These are phyloP conservation scores for Drepanosiphum platanoidis DNA, from an alignment of 2,888 invertebrate genomes.

Conservation along the genomic window DNA sequence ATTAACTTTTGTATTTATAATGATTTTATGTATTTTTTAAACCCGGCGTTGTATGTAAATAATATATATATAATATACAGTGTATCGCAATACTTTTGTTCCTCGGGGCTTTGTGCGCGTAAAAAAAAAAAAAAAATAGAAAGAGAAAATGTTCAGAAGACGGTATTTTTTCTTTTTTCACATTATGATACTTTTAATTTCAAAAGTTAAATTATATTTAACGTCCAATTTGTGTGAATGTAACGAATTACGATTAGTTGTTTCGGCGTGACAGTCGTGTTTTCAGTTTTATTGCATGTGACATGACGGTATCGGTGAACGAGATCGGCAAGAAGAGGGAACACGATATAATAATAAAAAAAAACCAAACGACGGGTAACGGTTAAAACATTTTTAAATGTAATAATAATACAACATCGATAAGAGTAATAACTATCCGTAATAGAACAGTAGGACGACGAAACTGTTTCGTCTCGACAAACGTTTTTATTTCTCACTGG, in stretches of 20 bases:
- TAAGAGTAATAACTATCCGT: no score
- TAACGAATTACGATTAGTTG: neutral
- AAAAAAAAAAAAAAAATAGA: neutral
- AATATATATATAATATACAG: neutral
- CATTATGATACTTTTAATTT: conserved; percentile 18
- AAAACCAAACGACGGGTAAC: no score
- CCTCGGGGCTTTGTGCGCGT: neutral
- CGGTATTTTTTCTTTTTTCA: no score
- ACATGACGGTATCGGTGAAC: no score
- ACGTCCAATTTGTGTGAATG: neutral
- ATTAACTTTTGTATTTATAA: conserved; percentile 31
- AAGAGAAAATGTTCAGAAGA: neutral
- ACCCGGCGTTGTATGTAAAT: neutral
- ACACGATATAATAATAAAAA: no score
- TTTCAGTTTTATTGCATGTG: no score
- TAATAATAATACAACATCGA: no score
- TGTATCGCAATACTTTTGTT: neutral
- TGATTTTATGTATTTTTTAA: conserved; percentile 26
- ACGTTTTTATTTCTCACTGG: no score
- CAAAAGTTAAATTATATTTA: conserved; percentile 1
- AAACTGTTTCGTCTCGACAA: no score
- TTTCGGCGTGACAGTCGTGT: neutral
- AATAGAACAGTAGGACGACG: no score
- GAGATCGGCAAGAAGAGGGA: no score
- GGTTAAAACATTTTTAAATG: no score